phyloP scores from a whole-genome alignment of 2,888 invertebrate genomes.

The Automeris io region DNA sequence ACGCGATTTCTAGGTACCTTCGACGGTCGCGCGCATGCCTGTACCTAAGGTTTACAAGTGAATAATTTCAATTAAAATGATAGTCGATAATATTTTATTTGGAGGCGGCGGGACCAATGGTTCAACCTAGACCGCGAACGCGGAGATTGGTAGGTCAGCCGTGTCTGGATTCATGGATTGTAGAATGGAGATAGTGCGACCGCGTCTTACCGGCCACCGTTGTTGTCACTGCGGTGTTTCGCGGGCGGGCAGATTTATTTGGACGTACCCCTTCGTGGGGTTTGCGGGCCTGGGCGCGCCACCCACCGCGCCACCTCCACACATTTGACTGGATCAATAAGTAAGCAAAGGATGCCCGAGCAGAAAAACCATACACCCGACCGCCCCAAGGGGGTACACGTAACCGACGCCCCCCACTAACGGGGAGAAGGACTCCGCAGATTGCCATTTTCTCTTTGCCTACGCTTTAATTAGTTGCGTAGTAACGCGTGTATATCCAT shows the following conservation, averaged over 20 bases:
- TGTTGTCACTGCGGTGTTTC: constrained; percentile 78
- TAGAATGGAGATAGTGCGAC: constrained; percentile 64
- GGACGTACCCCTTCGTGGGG: constrained; percentile 72
- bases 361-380: constrained; percentile 78
- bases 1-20: constrained; percentile 57
- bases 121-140: constrained; percentile 10
- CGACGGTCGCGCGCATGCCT: constrained; percentile 67
- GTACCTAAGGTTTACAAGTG: constrained; percentile 59
- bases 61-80: constrained; percentile 63
- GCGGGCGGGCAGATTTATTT: constrained; percentile 78
- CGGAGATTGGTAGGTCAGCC: constrained; percentile 14
- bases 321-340: constrained; percentile 80
- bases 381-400: constrained; percentile 76
- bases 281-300: constrained; percentile 63
- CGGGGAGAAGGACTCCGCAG: constrained; percentile 75
- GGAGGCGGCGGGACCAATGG: constrained; percentile 5
- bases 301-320: constrained; percentile 75
- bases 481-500: constrained; percentile 73
- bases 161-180: constrained; percentile 14
- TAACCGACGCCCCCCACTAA: constrained; percentile 77
- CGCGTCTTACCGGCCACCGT: constrained; percentile 70
- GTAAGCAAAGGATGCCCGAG: constrained; percentile 79
- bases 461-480: constrained; percentile 78
- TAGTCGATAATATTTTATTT: constrained; percentile 31
- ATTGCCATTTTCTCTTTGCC: constrained; percentile 78